Evolutionary conservation across 2,113 vertebrate species (phyloP).

Genomic region (Trematocara unimaculatum): DNA sequence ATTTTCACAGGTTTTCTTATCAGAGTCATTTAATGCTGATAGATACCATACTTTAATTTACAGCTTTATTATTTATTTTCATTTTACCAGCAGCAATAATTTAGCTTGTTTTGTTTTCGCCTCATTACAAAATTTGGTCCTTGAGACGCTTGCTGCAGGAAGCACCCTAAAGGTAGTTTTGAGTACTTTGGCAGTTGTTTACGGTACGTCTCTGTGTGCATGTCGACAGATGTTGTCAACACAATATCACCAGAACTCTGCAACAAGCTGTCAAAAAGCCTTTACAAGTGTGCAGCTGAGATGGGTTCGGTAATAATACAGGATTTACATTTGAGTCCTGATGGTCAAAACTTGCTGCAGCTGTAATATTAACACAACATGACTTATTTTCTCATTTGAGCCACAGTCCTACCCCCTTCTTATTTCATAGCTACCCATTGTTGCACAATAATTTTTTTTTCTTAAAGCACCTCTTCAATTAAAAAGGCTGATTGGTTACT

Average conservation of each 20-base stretch:
- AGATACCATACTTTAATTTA: background rate
- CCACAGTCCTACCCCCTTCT: background rate
- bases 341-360: background rate
- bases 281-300: background rate
- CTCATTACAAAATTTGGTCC: background rate
- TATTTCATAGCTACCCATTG: background rate
- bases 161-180: background rate
- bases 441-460: background rate
- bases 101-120: background rate
- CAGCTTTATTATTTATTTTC: background rate
- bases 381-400: background rate
- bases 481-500: background rate
- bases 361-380: background rate
- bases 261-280: background rate
- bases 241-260: background rate
- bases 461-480: background rate
- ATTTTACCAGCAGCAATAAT: background rate
- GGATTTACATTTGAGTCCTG: background rate
- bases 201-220: background rate
- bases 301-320: background rate
- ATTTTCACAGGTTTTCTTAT: background rate
- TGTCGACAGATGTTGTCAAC: background rate
- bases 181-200: background rate
- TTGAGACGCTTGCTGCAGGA: background rate
- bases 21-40: background rate